phyloP scores from a whole-genome alignment of 2,113 vertebrate genomes.

The Acrocephalus kingi region DNA sequence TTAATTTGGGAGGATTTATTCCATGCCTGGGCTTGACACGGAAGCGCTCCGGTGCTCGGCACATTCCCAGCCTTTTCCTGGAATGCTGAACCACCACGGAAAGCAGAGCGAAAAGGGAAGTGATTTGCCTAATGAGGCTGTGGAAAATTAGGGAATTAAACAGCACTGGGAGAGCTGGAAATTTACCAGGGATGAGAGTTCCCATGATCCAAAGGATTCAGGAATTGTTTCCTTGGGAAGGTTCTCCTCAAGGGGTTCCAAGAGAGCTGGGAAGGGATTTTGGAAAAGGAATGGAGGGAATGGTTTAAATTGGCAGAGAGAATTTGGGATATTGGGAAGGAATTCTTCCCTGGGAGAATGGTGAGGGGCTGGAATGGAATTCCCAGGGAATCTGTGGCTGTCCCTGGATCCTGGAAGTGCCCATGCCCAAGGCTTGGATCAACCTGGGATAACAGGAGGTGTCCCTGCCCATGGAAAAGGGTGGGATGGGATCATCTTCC shows the following conservation, averaged over 20 bases:
- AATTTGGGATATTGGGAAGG: neutral
- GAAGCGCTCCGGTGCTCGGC: neutral
- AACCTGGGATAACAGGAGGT: rapidly evolving
- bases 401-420: neutral
- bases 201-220: neutral
- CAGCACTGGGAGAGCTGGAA: neutral
- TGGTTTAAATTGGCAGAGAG: neutral
- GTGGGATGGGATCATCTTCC: neutral
- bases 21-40: neutral
- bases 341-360: neutral
- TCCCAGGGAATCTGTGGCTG: neutral
- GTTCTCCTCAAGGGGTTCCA: neutral
- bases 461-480: neutral
- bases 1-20: neutral
- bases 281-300: neutral
- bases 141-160: neutral
- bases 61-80: neutral
- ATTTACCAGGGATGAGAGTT: neutral
- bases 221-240: neutral
- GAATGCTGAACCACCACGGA: neutral
- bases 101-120: neutral
- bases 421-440: neutral
- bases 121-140: neutral
- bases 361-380: neutral
- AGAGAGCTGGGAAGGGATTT: neutral